These are phyloP conservation scores for Agriopis leucophaearia DNA, from an alignment of 2,888 invertebrate species.

Conservation along the genomic window DNA sequence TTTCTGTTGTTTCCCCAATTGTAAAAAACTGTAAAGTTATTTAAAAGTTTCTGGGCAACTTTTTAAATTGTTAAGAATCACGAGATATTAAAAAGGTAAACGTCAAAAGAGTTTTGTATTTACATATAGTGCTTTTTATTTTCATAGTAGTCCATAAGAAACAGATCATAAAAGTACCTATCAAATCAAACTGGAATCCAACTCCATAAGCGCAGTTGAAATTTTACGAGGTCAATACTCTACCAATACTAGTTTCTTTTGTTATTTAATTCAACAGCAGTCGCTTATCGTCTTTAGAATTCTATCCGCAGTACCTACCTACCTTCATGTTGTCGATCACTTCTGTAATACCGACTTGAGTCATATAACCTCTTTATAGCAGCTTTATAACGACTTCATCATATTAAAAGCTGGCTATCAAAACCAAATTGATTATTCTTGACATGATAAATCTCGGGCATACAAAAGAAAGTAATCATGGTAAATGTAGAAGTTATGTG, in stretches of 20 bases:
- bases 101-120: too few relatives aligned
- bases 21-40: too few relatives aligned
- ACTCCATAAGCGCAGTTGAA: conserved; percentile 18
- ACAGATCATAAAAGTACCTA: conserved; percentile 11
- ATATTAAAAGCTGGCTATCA: too few relatives aligned
- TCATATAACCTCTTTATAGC: conserved; percentile 13
- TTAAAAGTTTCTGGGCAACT: too few relatives aligned
- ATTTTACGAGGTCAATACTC: conserved; percentile 37
- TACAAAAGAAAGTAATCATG: too few relatives aligned
- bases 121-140: background rate
- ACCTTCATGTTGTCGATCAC: conserved; percentile 24
- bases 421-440: too few relatives aligned
- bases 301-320: conserved; percentile 25
- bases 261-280: conserved; percentile 37
- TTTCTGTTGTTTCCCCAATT: background rate
- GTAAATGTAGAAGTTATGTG: too few relatives aligned
- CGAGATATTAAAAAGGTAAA: background rate
- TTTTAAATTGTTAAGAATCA: background rate
- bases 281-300: conserved; percentile 38
- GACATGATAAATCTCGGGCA: too few relatives aligned
- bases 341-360: conserved; percentile 21
- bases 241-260: conserved; percentile 30
- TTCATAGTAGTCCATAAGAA: conserved; percentile 1
- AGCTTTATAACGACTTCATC: too few relatives aligned
- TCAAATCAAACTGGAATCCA: conserved; percentile 11